Base-by-base conservation (phyloP, 1,140 invertebrate genomes). In the Orius laevigatus region DNA sequence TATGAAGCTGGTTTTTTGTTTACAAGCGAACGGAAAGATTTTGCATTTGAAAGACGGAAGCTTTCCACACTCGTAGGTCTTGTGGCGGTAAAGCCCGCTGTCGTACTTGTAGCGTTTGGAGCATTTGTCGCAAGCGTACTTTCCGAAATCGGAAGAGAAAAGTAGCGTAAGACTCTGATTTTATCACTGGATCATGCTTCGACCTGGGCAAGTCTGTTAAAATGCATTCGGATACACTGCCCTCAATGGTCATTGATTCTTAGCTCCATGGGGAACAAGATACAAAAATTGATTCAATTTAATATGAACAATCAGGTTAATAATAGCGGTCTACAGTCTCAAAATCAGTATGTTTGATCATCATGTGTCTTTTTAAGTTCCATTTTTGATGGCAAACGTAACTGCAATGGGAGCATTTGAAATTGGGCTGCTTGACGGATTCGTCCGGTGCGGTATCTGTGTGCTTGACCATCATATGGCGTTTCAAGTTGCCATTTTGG, bases 21-120 rank as follows among this genome's bases (percentile, higher is more conserved):
- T 78, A 20, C 80, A 79, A 53, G 72, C 75, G 66, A 84, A 84
- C 1, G 75, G 71, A 64, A 83, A 87, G 56, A 81, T 72, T 0
- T 81, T 79, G 53, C 84, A 87, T 15, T 81, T 75, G 62, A 85
- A 84, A 35, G 78, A 73, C 1, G 79, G 80, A 49, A 81, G 76
- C 60, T 84, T 84, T 11, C 83, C 83, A 62, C 84, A 88, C 62
- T 87, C 84, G 49, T 84, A 81, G 63, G 76, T 81, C 60, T 84
- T 79, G 64, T 88, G 84, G 5, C 81, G 70, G 0, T 79, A 68
- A 71, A 84, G 70, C 46, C 79, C 82, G 8, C 78, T 81, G 60
- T 81, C 81, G 79, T 80, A 82, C 54, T 79, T 68, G 60, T 85
- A 85, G 31, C 75, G 71, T 61, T 83, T 84, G 39, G 79, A 79